phyloP scores from a whole-genome alignment of 1,140 invertebrate genomes.

The Caenorhabditis tropicalis region DNA sequence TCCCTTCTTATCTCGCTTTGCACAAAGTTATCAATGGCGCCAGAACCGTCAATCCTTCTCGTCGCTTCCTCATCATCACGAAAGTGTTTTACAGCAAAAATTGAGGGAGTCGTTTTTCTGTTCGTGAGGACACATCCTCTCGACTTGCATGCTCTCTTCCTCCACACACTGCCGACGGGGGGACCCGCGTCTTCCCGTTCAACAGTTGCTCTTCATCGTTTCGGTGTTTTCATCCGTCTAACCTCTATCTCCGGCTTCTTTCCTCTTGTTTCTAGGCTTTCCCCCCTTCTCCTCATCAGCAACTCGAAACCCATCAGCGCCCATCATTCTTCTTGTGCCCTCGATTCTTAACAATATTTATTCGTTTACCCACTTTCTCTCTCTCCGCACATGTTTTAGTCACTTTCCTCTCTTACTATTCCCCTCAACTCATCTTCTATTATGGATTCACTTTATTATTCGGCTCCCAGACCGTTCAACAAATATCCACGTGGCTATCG shows the following conservation, averaged over 20 bases:
- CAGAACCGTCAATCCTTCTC: constrained; percentile 7
- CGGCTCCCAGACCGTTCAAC: constrained; percentile 45
- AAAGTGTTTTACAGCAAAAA: constrained; percentile 37
- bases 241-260: neutral
- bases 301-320: neutral
- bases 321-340: constrained; percentile 21
- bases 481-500: constrained; percentile 41
- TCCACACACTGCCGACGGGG: neutral
- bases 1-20: neutral
- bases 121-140: neutral
- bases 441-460: constrained; percentile 5
- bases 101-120: constrained; percentile 25
- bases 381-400: neutral
- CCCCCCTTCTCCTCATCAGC: neutral
- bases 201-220: neutral
- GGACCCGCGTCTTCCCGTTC: neutral
- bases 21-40: constrained; percentile 27
- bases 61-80: neutral
- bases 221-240: constrained; percentile 15
- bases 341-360: constrained; percentile 37
- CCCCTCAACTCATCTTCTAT: neutral
- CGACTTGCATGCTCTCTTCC: constrained; percentile 5
- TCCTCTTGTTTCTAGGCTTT: constrained; percentile 26
- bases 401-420: neutral
- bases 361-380: neutral